Base-by-base conservation (phyloP, 2,113 vertebrate species). In the Psephotus haematonotus region DNA sequence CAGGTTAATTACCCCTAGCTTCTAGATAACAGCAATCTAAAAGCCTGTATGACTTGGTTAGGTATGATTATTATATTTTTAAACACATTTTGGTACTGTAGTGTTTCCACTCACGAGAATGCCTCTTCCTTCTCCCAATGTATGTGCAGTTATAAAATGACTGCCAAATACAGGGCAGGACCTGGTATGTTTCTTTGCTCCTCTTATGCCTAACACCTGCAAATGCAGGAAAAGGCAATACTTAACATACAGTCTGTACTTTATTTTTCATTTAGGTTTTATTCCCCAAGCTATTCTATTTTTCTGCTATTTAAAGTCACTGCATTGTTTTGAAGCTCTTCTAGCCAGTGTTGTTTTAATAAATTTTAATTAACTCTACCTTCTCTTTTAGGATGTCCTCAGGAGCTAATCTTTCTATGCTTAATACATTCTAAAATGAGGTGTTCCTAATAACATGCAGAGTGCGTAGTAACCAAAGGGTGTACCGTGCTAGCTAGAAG, bases 301-400 rank as follows among this genome's bases (percentile, higher is more conserved):
- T 33, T 84, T 35, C 63, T 75, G 43, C 5, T 3, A 12, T 85
- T 81, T 81, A 29, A 83, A 67, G 16, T 62, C 35, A 52, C 28
- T 90, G n/a, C 2, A 1, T 71, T 85, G 72, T 47, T 88, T 86
- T 52, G 67, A 70, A 84, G 75, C 49, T 92, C 82, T 90, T 52
- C 41, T 82, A 93, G 75, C 29, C 8, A 6, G 18, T 23, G 86
- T 92, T 92, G 67, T 77, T 88, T 88, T 75, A 82, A 92, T 81
- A 86, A 57, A 76, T 78, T 88, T 87, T 92, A 87, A 93, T 87
- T 43, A 94, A 68, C 41, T 46, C n/a, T 41, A 13, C 20, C 12
- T 43, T 41, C 49, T 55, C n/a, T 52, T 57, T 23, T 41, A 69
- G 78, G n/a, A 43, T 91, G 4, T 80, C 31, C 19, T 82, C 52